phyloP scores from a whole-genome alignment of 23 tunicate species.

The Ascidia mentula region DNA sequence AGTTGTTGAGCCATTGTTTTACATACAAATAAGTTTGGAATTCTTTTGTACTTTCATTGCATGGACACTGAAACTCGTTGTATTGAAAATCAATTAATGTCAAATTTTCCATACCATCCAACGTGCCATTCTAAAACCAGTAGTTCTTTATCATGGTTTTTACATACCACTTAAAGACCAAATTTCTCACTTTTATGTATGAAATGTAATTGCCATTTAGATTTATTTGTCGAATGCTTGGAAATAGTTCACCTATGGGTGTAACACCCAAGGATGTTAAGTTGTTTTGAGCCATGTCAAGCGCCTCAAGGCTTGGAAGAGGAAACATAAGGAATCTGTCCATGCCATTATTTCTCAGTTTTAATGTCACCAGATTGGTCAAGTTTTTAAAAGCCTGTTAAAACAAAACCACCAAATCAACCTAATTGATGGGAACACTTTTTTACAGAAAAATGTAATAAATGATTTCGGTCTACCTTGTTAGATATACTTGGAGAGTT shows the following conservation, averaged over 20 bases:
- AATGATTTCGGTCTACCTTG: not conserved
- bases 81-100: constrained; percentile 3
- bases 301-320: constrained; percentile 7
- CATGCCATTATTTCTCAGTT: not conserved
- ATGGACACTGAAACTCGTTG: constrained; percentile 18
- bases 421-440: not conserved
- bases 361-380: not conserved
- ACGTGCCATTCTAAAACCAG: not conserved
- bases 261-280: constrained; percentile 2
- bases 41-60: not conserved
- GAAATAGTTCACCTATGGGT: not conserved
- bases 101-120: constrained; percentile 1
- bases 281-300: constrained; percentile 5
- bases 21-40: not conserved
- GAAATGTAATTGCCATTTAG: not conserved
- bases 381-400: constrained; percentile 4
- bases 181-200: constrained; percentile 8
- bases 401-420: not conserved
- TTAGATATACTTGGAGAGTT: not conserved
- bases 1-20: constrained; percentile 14
- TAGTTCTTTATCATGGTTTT: too few relatives aligned
- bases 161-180: too few relatives aligned
- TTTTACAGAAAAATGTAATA: not conserved
- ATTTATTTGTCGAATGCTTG: not conserved
- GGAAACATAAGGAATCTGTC: not conserved